Evolutionary conservation across 2,797 vertebrate species (phyloP).

Genomic region (Chaetophractus vellerosus): DNA sequence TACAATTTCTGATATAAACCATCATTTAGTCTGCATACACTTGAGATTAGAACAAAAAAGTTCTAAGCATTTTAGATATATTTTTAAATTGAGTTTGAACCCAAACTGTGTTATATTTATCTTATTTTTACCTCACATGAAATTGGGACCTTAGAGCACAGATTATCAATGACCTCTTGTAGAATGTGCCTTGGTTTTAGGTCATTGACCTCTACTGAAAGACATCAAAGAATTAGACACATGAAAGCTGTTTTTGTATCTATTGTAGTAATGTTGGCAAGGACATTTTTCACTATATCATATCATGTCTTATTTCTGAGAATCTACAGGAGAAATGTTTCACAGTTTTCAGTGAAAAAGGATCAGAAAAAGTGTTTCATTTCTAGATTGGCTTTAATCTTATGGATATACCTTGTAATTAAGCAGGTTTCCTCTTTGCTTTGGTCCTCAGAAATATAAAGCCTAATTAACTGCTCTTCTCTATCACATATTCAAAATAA

Average conservation of each 20-base stretch:
- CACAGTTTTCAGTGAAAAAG: slow-evolving; percentile 30
- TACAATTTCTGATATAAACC: not conserved
- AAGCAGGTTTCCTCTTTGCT: slow-evolving; percentile 20
- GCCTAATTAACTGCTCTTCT: not conserved
- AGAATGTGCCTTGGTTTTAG: not conserved
- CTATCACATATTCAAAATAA: not conserved
- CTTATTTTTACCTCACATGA: not conserved
- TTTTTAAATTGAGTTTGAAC: slow-evolving; percentile 61
- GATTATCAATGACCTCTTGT: not conserved
- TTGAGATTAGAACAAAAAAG: not conserved
- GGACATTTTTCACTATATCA: not conserved
- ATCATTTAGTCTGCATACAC: not conserved
- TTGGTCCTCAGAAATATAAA: slow-evolving; percentile 11
- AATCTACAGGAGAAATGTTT: slow-evolving; percentile 57
- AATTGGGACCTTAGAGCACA: slow-evolving; percentile 46
- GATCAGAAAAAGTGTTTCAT: slow-evolving; percentile 65
- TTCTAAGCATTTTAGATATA: not conserved
- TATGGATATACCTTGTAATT: slow-evolving; percentile 20
- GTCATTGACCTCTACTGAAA: not conserved
- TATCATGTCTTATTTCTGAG: slow-evolving; percentile 28
- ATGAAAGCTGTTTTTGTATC: slow-evolving; percentile 38
- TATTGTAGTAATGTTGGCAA: not conserved
- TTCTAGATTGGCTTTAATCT: slow-evolving; percentile 61
- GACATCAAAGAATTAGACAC: not conserved
- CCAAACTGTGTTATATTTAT: not conserved